Percentiles rank a stretch among this genome's conserved stretches.
Evolutionary conservation across 2,888 invertebrate species (phyloP).

Genomic region (Adelognathus sp.): DNA sequence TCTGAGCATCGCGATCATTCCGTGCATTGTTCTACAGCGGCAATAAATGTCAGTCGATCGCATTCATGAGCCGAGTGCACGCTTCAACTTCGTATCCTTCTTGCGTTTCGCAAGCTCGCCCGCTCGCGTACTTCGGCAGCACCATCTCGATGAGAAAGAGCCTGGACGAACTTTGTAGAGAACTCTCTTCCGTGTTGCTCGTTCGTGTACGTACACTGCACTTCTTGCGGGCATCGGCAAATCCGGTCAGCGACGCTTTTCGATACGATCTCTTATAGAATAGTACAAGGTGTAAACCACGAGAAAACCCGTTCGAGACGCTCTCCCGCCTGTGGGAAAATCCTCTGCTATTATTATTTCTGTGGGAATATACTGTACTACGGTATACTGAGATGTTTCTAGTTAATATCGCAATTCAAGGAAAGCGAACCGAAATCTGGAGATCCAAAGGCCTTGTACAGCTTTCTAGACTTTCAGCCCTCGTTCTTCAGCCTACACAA

Average conservation of each 20-base stretch:
- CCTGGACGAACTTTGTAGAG: not conserved
- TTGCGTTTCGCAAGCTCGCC: not conserved
- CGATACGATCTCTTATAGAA: slow-evolving; percentile 43
- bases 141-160: not conserved
- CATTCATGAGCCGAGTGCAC: slow-evolving; percentile 49
- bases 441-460: not conserved
- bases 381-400: not conserved
- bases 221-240: slow-evolving; percentile 25
- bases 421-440: not conserved
- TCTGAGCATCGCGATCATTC: slow-evolving; percentile 64
- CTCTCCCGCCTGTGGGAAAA: not conserved
- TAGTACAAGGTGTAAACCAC: not conserved
- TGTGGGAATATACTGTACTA: not conserved
- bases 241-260: slow-evolving; percentile 35
- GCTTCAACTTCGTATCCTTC: slow-evolving; percentile 27
- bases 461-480: too few relatives aligned
- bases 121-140: not conserved
- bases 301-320: not conserved
- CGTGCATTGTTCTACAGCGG: slow-evolving; percentile 69
- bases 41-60: slow-evolving; percentile 68
- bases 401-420: not conserved
- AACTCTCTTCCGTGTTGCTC: not conserved
- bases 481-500: not conserved
- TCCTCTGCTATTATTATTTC: not conserved
- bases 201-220: too few relatives aligned